Percentiles rank a stretch among this genome's conserved stretches.
phyloP scores from a whole-genome alignment of 92 coral and sea anemone genomes.

The Epizoanthus ramosus region DNA sequence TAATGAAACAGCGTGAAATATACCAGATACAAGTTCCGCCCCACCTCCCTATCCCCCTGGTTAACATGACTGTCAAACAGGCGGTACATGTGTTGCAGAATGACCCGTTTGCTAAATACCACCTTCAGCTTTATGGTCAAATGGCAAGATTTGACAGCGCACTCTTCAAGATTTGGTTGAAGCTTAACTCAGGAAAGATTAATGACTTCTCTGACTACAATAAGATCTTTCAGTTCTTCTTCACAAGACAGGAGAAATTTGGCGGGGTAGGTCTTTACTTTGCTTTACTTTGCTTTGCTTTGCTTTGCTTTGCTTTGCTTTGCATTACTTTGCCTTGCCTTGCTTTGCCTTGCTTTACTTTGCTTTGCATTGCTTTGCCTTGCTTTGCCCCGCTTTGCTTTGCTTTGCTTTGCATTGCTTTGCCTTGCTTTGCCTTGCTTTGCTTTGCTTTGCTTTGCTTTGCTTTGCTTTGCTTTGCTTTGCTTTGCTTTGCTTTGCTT shows the following conservation, averaged over 20 bases:
- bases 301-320: too few species aligned
- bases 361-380: too few species aligned
- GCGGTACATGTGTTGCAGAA: neutral
- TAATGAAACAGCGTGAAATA: conserved; percentile 19
- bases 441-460: too few species aligned
- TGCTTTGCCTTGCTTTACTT: too few species aligned
- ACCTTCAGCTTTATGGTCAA: conserved; percentile 15
- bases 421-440: too few species aligned
- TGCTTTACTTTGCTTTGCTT: neutral
- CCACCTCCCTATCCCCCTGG: conserved; percentile 24
- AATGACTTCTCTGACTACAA: conserved; percentile 2
- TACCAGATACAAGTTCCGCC: conserved; percentile 30
- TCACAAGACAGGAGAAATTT: conserved; percentile 25
- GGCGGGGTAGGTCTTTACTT: conserved; percentile 20
- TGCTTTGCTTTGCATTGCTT: too few species aligned
- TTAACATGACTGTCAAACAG: conserved; percentile 19
- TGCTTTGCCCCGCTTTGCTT: too few species aligned
- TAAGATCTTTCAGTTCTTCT: conserved; percentile 22
- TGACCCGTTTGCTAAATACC: conserved; percentile 19
- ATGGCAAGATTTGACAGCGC: conserved; percentile 18
- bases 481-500: too few species aligned
- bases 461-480: too few species aligned
- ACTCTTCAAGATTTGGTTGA: conserved; percentile 11
- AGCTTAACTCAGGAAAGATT: neutral
- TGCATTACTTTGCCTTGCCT: too few species aligned